Percentiles rank a stretch among this genome's conserved stretches.
Conservation (phyloP, 2,888 invertebrate species). For the Dorcus hopei region DNA sequence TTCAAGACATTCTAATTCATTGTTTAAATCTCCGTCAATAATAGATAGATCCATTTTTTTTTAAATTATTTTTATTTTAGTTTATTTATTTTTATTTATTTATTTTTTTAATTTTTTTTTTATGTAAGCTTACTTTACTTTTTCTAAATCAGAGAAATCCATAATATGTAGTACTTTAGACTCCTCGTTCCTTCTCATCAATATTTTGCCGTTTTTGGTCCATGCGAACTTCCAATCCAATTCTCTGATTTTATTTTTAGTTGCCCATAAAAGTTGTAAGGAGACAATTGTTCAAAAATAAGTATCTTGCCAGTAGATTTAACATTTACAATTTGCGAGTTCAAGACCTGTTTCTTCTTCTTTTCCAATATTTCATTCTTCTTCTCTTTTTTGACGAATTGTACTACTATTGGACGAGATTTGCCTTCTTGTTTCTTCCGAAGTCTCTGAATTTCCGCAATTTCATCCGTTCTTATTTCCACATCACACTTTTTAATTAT, state of each 20-base stretch:
- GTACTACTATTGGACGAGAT: background rate
- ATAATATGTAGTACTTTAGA: too few species aligned
- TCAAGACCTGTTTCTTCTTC: background rate
- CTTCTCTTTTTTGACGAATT: background rate
- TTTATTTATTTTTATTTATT: too few species aligned
- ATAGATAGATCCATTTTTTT: too few species aligned
- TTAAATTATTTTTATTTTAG: too few species aligned
- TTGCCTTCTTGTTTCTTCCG: background rate
- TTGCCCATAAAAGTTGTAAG: background rate
- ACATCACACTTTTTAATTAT: background rate
- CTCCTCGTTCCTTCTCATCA: background rate
- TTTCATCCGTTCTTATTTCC: background rate
- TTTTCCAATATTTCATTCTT: background rate
- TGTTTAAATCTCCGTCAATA: too few species aligned
- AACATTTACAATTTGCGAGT: background rate
- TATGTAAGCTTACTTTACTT: too few species aligned
- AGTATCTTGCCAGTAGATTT: background rate
- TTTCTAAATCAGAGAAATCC: too few species aligned
- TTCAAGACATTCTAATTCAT: too few species aligned
- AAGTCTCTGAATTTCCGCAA: background rate
- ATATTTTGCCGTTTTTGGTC: background rate
- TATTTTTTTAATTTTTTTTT: too few species aligned
- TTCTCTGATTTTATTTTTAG: background rate
- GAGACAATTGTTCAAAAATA: background rate
- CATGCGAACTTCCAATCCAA: background rate